Base-by-base conservation (phyloP, 2,797 vertebrate species). In the Ficedula albicollis region DNA sequence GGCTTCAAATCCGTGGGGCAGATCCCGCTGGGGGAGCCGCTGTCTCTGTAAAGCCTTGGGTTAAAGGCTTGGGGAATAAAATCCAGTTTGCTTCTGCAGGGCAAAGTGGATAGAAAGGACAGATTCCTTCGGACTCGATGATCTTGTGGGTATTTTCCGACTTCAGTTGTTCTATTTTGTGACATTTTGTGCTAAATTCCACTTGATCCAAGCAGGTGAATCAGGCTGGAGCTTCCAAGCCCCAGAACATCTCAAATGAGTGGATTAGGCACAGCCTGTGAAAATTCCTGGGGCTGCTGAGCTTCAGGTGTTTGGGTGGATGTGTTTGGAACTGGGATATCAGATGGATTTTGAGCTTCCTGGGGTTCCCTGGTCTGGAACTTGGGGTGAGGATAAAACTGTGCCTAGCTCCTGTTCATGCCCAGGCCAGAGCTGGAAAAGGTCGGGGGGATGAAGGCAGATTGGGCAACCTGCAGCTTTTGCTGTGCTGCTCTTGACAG, bases 371-470 rank as follows among this genome's bases (percentile, higher is more conserved):
- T 30, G 36, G 2, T 32, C 56, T 49, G 58, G n/a, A 55, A 76
- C 11, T 1, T 51, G 52, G 36, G n/a, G 2, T 43, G 41, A 41
- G n/a, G 64, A 36, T 20, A 11, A 36, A 66, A 3, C 7, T 41
- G 4, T 32, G 63, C 29, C 38, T 34, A 18, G 19, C 32, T 38
- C 14, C 66, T 66, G 43, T 23, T 80, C 20, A 87, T 84, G 39
- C 16, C 20, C 39, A 27, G 39, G 23, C 11, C 8, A 12, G 56
- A 25, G 26, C 30, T 46, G 68, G 22, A 3, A 36, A 56, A 62
- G 25, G 17, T 0, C 2, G 27, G 4, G 14, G 23, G 10, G 19
- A 13, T 20, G 13, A 48, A 43, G 51, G 59, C 8, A 38, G 29
- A 6, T 3, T 11, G 77, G 51, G 16, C 12, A 69, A 27, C 25